phyloP scores from a whole-genome alignment of 2,797 vertebrate species.

The Pseudochromis fuscus region DNA sequence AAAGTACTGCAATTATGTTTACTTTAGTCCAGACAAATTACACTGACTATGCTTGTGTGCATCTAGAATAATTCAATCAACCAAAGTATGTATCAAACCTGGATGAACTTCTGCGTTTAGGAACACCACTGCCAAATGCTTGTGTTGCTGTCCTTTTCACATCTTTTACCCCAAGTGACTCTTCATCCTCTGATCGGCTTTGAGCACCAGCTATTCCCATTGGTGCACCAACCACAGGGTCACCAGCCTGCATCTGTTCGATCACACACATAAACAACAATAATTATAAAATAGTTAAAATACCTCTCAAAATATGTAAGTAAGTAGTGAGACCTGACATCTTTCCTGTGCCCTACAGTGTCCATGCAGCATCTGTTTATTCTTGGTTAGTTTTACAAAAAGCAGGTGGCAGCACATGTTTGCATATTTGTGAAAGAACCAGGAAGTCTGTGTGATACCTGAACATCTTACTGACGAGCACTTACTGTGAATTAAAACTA shows the following conservation, averaged over 20 bases:
- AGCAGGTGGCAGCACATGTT: not conserved
- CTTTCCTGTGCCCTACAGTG: no score
- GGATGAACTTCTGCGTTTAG: conserved; percentile 96
- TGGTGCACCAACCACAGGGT: conserved; percentile 82
- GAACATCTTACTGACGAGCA: no score
- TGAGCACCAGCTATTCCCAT: conserved; percentile 86
- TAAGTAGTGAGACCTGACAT: not conserved
- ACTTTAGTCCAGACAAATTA: not conserved
- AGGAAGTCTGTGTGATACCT: not conserved
- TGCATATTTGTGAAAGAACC: no score
- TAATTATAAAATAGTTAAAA: conserved; percentile 2
- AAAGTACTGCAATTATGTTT: no score
- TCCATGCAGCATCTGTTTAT: no score
- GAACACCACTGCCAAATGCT: conserved; percentile 88
- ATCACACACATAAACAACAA: no score
- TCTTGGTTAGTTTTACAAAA: not conserved
- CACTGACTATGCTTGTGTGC: not conserved
- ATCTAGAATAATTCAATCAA: not conserved
- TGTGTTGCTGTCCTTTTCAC: conserved; percentile 89
- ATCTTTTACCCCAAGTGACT: conserved; percentile 89
- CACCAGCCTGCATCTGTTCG: conserved; percentile 83
- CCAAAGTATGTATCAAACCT: conserved; percentile 80
- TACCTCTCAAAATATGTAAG: not conserved
- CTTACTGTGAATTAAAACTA: no score
- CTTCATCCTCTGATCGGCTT: conserved; percentile 95